Base-by-base conservation (phyloP, 1,140 invertebrate species). In the Macrobrachium rosenbergii region DNA sequence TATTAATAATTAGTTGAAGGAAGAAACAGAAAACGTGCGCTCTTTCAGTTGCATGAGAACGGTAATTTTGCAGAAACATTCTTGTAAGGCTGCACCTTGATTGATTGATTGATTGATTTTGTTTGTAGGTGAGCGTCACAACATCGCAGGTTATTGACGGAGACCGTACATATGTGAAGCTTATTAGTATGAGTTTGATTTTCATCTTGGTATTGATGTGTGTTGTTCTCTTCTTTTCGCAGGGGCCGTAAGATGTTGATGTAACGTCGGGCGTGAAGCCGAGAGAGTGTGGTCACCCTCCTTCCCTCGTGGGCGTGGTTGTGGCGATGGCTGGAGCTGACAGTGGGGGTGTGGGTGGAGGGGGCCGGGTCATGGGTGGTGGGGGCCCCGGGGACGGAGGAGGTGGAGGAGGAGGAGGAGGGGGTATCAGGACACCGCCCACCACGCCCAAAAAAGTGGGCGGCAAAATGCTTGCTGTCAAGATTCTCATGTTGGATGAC, bases 401-500 rank as follows among this genome's bases (percentile, higher is more conserved):
- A 6, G 81, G 87, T 16, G 52, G 37, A 45, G n/a, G 37, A 52
- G n/a, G 58, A 28, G 19, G 62, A n/a, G 52, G 79, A 58, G 45
- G 58, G 85, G 59, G 28, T 37, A 82, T 64, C 45, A 83, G 64
- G 78, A 86, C 89, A 59, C 89, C 89, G 28, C 89, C 89, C 67
- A 80, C 89, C n/a, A 88, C 89, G 60, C 89, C 85, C 60, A 83
- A 89, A 58, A 88, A 88, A 58, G 89, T 78, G 23, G 89, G 89
- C 23, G 96, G 96, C 89, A 97, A 97, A 92, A 97, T 97, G 95
- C 93, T 97, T 69, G 96, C 96, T 19, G 95, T 97, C 73, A 93
- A 96, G 90, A 95, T 97, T 64, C 96, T 96, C 92, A 97, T 97
- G 96, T 93, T 97, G 83, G 96, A 97, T 91, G 96, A 97, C 92